Evolutionary conservation across 2,888 invertebrate genomes (phyloP), one percentile per base, ranked within the genome.

Genomic region (Dione juno): DNA sequence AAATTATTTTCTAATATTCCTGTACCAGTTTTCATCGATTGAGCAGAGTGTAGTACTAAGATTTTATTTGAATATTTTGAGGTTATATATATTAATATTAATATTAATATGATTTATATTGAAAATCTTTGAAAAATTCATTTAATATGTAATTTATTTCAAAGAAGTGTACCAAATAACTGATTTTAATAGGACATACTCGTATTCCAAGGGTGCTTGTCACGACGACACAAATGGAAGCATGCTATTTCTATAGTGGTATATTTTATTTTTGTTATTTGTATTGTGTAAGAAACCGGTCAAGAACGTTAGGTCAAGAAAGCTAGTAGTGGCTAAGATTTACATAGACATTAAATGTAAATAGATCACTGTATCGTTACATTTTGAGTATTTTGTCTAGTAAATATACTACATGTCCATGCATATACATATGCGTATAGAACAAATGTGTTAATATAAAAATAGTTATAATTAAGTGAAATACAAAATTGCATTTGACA

Each of bases 211-310:
- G 74, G 52, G 74, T 61, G 35, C 71, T 73, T 66, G 57, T 66
- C 53, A 59, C 65, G 50, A 69, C 59, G 71, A 63, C 67, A 68
- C 66, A 68, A 73, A 71, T 71, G 66, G 64, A 50, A 40, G 40
- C 65, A 66, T 50, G 69, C 66, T 69, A 72, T 73, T 71, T 73
- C 67, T 68, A 67, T 68, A 65, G 59, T 71, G 65, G 61, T 71
- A 71, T 71, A 71, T 75, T 66, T 71, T 73, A 71, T 69, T 67
- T 65, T 67, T 65, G 66, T 73, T 65, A 59, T 71, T 69, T 68
- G 57, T 70, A 65, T 71, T 70, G 61, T 65, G 61, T 54, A 53
- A 66, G 59, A 73, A 70, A 35, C 64, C 61, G 68, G 73, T 68
- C 61, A 66, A 73, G 63, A 61, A 66, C n/a, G 54, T 43, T 57